phyloP scores from a whole-genome alignment of 2,113 vertebrate genomes.

The Thymallus thymallus region DNA sequence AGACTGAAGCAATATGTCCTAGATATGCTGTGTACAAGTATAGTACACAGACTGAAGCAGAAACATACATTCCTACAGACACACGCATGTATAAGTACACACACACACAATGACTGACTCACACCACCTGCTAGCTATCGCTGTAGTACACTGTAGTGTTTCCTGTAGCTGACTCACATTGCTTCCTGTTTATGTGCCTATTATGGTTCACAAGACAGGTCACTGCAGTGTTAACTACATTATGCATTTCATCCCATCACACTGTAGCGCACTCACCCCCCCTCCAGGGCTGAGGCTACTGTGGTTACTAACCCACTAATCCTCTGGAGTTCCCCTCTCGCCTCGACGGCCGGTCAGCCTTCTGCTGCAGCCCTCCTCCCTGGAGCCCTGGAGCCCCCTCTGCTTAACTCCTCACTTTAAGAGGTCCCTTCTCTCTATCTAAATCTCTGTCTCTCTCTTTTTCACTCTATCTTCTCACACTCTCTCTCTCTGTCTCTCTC shows the following conservation, averaged over 20 bases:
- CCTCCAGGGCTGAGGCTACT: conserved; percentile 15
- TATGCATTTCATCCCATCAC: conserved; percentile 50
- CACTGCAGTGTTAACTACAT: conserved; percentile 36
- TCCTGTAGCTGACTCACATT: conserved; percentile 13
- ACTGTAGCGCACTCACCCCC: conserved; percentile 10
- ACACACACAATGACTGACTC: too few species aligned
- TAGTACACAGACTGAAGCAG: background rate
- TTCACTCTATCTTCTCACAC: background rate
- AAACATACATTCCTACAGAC: background rate
- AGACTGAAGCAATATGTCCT: background rate
- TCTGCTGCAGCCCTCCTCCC: too few species aligned
- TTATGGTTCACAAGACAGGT: conserved; percentile 41
- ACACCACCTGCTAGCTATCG: too few species aligned
- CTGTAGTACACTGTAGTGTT: background rate
- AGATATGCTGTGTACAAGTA: too few species aligned
- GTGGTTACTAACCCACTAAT: conserved; percentile 42
- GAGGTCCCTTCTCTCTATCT: background rate
- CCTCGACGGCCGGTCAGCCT: background rate
- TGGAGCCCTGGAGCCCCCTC: background rate
- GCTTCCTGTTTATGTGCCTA: conserved; percentile 42
- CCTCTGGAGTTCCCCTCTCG: conserved; percentile 31
- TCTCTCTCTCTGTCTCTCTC: background rate
- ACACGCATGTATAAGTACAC: too few species aligned
- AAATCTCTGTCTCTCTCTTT: background rate
- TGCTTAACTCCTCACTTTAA: conserved; percentile 23